Base-by-base conservation (phyloP, 2,888 invertebrate genomes). In the Aethes cnicana region DNA sequence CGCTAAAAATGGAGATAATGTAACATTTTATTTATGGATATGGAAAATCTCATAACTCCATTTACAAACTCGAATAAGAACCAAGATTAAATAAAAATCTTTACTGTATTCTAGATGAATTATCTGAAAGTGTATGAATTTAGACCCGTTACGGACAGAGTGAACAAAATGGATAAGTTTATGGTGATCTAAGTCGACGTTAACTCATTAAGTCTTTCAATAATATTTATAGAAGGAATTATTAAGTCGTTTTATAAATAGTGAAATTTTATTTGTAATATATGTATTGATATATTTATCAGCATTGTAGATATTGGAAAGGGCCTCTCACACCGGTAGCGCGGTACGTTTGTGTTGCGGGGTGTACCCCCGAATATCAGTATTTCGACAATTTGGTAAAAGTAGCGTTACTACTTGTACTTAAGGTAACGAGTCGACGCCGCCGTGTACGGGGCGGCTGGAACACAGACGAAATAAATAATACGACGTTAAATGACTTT, bases 381-480 rank as follows among this genome's bases (percentile, higher is more conserved):
- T 89, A 88, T 89, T 87, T 86, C 79, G 80, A 85, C 71, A 84
- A 80, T 84, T 87, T 83, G 81, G 79, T 87, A 85, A 85, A 61
- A 61, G 84, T 88, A 88, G 88, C 81, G 83, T 86, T 82, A 77
- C 65, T 70, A 81, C 86, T 84, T 86, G 83, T 87, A 85, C 79
- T 83, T 74, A 76, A 77, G 62, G 71, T 79, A 75, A 75, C 68
- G 64, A 77, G 69, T 79, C 68, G 72, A 77, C 77, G 84, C 73
- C 77, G 76, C 79, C 67, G 63, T 86, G 80, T 84, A 83, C 72
- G 77, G 83, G 73, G 81, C 67, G 84, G 81, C 81, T 80, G 84
- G 68, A 80, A 81, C 86, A 84, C 83, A 77, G 73, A 83, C 77
- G 71, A 81, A 88, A 87, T 87, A 88, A 88, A 88, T 87, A 88